Base-by-base conservation (phyloP, 2,113 vertebrate species). In the Scomber japonicus region DNA sequence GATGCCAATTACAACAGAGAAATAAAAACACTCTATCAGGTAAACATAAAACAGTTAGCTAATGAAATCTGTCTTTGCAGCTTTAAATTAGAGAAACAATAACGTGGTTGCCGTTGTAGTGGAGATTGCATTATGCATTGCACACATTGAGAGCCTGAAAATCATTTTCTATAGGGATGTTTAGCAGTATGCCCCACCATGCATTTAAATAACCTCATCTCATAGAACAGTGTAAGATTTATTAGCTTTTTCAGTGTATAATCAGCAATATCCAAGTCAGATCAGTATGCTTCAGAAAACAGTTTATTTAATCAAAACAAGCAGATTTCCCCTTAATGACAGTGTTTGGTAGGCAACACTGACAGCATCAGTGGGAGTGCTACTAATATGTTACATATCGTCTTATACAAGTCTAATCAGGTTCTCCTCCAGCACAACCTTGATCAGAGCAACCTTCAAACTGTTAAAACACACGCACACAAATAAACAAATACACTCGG, bases 201-300 rank as follows among this genome's bases (percentile, higher is more conserved):
- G 87, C 90, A 91, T 91, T 91, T 91, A 88, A 91, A 91, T 85
- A 57, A 71, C 81, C 87, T 88, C 68, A 82, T 91, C 84, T 75
- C 76, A 81, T 51, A 83, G 60, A 75, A 19, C 53, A 0, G 71
- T 85, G 73, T 21, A 77, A 82, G 74, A 92, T 89, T 89, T 65
- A 91, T 81, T 77, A 80, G 84, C 48, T 81, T 83, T 82, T 78
- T 70, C 75, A 48, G 60, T 74, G 76, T 85, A 70, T 88, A 82
- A 91, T 85, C 78, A 81, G 82, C 77, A 80, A 91, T 83, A 84
- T 87, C 68, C 51, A 75, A 78, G 67, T 87, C 63, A 65, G 63
- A 84, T 80, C 65, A 89, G 78, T 64, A 66, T 46, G 76, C 57
- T 59, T 84, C 69, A 53, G 79, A 81, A 83, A 91, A 89, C 71